Percentiles rank a stretch among this genome's conserved stretches.
These are phyloP conservation scores for Dendroctonus valens DNA, from an alignment of 1,140 invertebrate genomes.

Conservation along the genomic window DNA sequence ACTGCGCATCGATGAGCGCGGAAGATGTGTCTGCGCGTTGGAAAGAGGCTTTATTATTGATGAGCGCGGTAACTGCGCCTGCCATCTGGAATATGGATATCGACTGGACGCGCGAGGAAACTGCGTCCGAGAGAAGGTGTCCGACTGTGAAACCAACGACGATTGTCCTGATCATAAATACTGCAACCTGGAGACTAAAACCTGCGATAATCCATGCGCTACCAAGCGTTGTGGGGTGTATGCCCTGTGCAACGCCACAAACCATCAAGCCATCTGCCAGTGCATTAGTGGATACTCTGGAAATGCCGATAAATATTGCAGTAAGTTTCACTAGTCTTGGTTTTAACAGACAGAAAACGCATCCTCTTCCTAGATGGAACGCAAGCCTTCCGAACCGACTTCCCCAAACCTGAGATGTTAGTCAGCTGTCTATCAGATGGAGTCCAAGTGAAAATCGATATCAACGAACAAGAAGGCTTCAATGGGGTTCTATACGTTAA, in stretches of 20 bases:
- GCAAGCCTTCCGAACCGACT: constrained; percentile 68
- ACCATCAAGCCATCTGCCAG: constrained; percentile 75
- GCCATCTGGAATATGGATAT: constrained; percentile 70
- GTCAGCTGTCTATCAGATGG: constrained; percentile 90
- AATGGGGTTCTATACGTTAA: constrained; percentile 92
- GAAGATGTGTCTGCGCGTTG: constrained; percentile 76
- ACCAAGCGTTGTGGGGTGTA: constrained; percentile 69
- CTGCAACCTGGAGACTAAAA: constrained; percentile 67
- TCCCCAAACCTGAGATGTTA: constrained; percentile 80
- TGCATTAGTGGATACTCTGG: constrained; percentile 71
- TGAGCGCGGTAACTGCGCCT: constrained; percentile 75
- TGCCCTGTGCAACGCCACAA: constrained; percentile 75
- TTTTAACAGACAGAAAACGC: not conserved
- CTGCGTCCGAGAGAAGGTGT: constrained; percentile 58
- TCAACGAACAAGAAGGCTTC: constrained; percentile 71
- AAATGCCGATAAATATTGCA: constrained; percentile 68
- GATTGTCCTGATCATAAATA: constrained; percentile 76
- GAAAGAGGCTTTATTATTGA: constrained; percentile 73
- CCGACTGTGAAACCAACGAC: constrained; percentile 68
- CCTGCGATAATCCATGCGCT: constrained; percentile 74
- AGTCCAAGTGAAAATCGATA: constrained; percentile 80
- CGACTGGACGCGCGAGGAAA: constrained; percentile 62
- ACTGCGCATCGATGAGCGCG: constrained; percentile 70
- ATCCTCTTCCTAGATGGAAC: constrained; percentile 45
- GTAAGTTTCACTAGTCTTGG: constrained; percentile 49